Evolutionary conservation across 1,140 invertebrate species (phyloP), one percentile per base, ranked within the genome.

Genomic region (Campodea augens): DNA sequence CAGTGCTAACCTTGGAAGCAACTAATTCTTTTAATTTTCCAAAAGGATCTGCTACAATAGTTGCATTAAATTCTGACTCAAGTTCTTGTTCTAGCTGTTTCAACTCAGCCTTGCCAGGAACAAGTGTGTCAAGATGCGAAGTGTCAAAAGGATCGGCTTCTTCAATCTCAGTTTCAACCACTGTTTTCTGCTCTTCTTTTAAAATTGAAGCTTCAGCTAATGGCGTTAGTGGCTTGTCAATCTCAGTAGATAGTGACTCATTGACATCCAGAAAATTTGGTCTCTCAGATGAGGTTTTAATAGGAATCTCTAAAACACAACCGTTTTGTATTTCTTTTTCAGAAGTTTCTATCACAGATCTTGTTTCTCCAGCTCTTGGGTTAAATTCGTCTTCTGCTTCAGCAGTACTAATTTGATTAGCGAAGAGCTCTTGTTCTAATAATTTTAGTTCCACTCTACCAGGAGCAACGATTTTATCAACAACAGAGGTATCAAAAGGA

Each of bases 131-230:
- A 5, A 84, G 69, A 10, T 73, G 71, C 0, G 82, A 84, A 3
- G 84, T 88, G 55, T 88, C 82, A 52, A 88, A 88, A 0, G 83
- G 84, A 68, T 89, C 85, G 15, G 75, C 72, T 54, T 82, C 77
- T 38, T 66, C 70, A 13, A 70, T 59, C 38, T 68, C 64, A n/a
- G n/a, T n/a, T n/a, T n/a, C n/a, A n/a, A n/a, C n/a, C n/a, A n/a
- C n/a, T n/a, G n/a, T n/a, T 49, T 67, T 61, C 38, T 68, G 64
- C 20, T 66, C 57, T 49, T 70, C 67, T 32, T 32, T 7, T 7
- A 15, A 2, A 3, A 4, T 41, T 37, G 36, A 18, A 18, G 10
- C 20, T 4, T 3, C 4, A 19, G 18, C 39, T 3, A 4, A 4
- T 19, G 39, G 39, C 15, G 39, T 5, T n/a, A 22, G 15, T 20